A percentile compares a stretch with the other conserved stretches of the same genome.
Evolutionary conservation across 2,797 vertebrate genomes (phyloP).

Genomic region (Enteromius anoplus): DNA sequence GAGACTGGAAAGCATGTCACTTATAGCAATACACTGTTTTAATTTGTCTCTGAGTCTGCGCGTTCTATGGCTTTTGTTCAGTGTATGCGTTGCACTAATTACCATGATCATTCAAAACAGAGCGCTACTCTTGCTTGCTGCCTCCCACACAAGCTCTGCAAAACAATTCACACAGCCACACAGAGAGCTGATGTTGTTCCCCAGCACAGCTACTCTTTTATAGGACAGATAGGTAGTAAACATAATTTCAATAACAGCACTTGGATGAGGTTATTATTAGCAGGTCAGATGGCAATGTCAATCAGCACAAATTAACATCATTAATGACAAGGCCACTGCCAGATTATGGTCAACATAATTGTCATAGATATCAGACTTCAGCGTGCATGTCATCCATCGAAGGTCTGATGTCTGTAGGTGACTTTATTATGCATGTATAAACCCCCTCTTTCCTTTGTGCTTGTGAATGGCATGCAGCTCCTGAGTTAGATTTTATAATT

Average conservation of each 20-base stretch:
- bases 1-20: slow-evolving; percentile 9
- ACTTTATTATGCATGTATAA: background rate
- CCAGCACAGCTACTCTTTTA: slow-evolving; percentile 21
- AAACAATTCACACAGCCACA: slow-evolving; percentile 53
- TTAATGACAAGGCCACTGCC: slow-evolving; percentile 28
- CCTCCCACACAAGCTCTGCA: slow-evolving; percentile 54
- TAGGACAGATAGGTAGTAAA: slow-evolving; percentile 40
- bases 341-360: slow-evolving; percentile 34
- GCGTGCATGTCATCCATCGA: background rate
- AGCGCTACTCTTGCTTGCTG: slow-evolving; percentile 54
- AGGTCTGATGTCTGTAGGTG: background rate
- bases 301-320: slow-evolving; percentile 41
- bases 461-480: background rate
- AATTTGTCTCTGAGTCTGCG: slow-evolving; percentile 41
- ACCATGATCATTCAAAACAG: slow-evolving; percentile 63
- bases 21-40: slow-evolving; percentile 44
- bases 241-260: slow-evolving; percentile 24
- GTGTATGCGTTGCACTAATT: slow-evolving; percentile 59
- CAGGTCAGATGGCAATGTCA: slow-evolving; percentile 29
- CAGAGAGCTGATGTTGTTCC: slow-evolving; percentile 28
- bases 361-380: slow-evolving; percentile 2
- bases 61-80: slow-evolving; percentile 52
- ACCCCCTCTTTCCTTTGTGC: background rate
- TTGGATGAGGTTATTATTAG: slow-evolving; percentile 25
- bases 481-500: background rate